phyloP scores from a whole-genome alignment of 2,797 vertebrate species.

The Remorina albescens region DNA sequence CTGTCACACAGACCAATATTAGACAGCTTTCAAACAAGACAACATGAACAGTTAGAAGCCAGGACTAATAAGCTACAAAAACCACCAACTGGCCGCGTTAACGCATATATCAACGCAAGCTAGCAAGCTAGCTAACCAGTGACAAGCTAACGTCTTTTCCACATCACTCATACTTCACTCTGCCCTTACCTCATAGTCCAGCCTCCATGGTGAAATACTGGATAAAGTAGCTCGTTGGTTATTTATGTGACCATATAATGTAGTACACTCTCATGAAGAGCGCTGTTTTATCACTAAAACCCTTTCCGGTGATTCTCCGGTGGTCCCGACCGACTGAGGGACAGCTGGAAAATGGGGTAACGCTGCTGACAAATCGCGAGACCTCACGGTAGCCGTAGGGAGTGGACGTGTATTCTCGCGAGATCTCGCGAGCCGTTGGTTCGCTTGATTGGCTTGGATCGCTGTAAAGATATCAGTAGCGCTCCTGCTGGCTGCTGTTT shows the following conservation, averaged over 20 bases:
- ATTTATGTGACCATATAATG: constrained; percentile 38
- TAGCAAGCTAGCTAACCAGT: constrained; percentile 64
- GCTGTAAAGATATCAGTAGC: constrained; percentile 22
- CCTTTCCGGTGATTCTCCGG: constrained; percentile 69
- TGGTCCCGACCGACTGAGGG: constrained; percentile 72
- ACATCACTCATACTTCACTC: constrained; percentile 53
- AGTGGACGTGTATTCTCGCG: constrained; percentile 28
- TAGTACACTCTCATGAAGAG: constrained; percentile 6
- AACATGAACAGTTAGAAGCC: not conserved
- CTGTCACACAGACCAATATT: not conserved
- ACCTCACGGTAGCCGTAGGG: rapidly evolving
- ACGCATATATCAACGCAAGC: constrained; percentile 29
- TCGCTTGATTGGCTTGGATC: no score
- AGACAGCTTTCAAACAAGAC: not conserved
- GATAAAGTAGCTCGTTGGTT: constrained; percentile 11
- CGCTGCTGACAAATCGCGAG: constrained; percentile 71
- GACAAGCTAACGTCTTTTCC: constrained; percentile 73
- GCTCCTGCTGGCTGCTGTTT: constrained; percentile 15
- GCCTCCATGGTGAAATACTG: constrained; percentile 70
- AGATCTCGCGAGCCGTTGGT: constrained; percentile 46
- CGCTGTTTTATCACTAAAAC: constrained; percentile 56
- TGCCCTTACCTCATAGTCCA: constrained; percentile 85
- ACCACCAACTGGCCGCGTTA: not conserved
- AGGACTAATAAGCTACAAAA: not conserved
- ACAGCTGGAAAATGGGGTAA: constrained; percentile 84